Percentiles rank a stretch among this genome's conserved stretches.
Conservation (phyloP, 2,113 vertebrate species). For the Hippocampus mohnikei region DNA sequence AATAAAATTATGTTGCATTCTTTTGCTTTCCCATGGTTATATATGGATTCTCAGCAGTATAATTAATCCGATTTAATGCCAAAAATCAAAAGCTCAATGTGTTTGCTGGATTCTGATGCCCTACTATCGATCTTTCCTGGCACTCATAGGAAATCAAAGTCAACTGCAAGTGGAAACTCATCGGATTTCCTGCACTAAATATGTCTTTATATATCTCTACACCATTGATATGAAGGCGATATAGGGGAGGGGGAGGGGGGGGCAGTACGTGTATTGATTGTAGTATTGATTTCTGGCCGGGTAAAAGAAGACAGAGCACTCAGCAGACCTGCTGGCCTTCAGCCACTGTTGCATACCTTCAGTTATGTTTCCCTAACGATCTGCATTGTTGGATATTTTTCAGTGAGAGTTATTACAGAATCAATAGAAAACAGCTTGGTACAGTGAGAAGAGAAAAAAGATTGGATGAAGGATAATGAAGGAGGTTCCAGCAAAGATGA, state of each 20-base stretch:
- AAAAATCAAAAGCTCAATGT: slow-evolving; percentile 34
- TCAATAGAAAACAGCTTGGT: slow-evolving; percentile 54
- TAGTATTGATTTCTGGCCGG: slow-evolving; percentile 34
- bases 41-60: slow-evolving; percentile 16
- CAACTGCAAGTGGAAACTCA: slow-evolving; percentile 47
- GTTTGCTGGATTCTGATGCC: slow-evolving; percentile 31
- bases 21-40: slow-evolving; percentile 25
- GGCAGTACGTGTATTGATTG: slow-evolving; percentile 46
- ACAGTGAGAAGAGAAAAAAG: slow-evolving; percentile 45
- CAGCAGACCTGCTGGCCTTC: slow-evolving; percentile 34
- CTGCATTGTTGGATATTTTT: slow-evolving; percentile 51
- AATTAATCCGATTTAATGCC: slow-evolving; percentile 41
- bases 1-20: neutral
- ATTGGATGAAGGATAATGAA: slow-evolving; percentile 37
- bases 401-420: slow-evolving; percentile 44
- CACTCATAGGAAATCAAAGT: slow-evolving; percentile 59
- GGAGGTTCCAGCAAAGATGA: slow-evolving; percentile 48
- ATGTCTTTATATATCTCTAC: slow-evolving; percentile 25
- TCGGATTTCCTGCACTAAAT: slow-evolving; percentile 47
- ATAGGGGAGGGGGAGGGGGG: slow-evolving; percentile 5
- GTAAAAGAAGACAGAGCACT: slow-evolving; percentile 32
- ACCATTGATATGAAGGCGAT: slow-evolving; percentile 19
- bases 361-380: slow-evolving; percentile 44
- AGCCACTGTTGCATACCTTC: slow-evolving; percentile 40
- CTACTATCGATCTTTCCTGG: slow-evolving; percentile 37